Evolutionary conservation across 1,140 invertebrate species (phyloP).

Genomic region (Limonius californicus): DNA sequence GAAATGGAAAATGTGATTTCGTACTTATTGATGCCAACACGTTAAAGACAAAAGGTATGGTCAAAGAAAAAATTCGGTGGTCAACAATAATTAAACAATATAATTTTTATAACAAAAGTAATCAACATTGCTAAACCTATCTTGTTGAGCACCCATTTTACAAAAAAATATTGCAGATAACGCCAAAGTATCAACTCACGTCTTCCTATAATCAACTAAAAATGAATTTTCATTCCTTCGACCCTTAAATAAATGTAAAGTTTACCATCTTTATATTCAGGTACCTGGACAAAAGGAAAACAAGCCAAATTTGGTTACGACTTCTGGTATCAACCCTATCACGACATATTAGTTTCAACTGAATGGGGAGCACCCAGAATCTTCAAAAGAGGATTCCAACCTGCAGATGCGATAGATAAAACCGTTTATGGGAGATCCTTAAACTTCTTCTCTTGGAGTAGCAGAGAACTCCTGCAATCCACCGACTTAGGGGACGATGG

Average conservation of each 20-base stretch:
- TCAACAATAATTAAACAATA: not conserved
- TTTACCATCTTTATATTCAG: not conserved
- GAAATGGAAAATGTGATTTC: conserved; percentile 83
- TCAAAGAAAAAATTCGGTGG: conserved; percentile 10
- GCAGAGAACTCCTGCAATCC: conserved; percentile 71
- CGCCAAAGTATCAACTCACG: too few relatives aligned
- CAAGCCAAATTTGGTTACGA: conserved; percentile 66
- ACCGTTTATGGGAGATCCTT: conserved; percentile 74
- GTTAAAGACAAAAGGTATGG: conserved; percentile 66
- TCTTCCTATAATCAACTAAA: too few relatives aligned
- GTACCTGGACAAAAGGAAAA: not conserved
- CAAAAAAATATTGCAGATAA: not conserved
- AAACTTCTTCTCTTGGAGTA: conserved; percentile 89
- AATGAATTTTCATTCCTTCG: too few relatives aligned
- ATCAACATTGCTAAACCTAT: not conserved
- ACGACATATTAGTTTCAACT: conserved; percentile 83
- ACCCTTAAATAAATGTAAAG: too few relatives aligned
- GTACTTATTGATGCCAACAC: conserved; percentile 81
- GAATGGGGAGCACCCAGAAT: conserved; percentile 90
- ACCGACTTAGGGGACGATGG: conserved; percentile 84
- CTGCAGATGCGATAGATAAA: not conserved
- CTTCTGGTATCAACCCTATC: conserved; percentile 96
- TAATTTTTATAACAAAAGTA: not conserved
- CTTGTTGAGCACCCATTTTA: not conserved
- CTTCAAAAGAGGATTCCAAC: conserved; percentile 68